These are phyloP conservation scores for Papilio machaon DNA, from an alignment of 1,140 invertebrate species.

Conservation along the genomic window DNA sequence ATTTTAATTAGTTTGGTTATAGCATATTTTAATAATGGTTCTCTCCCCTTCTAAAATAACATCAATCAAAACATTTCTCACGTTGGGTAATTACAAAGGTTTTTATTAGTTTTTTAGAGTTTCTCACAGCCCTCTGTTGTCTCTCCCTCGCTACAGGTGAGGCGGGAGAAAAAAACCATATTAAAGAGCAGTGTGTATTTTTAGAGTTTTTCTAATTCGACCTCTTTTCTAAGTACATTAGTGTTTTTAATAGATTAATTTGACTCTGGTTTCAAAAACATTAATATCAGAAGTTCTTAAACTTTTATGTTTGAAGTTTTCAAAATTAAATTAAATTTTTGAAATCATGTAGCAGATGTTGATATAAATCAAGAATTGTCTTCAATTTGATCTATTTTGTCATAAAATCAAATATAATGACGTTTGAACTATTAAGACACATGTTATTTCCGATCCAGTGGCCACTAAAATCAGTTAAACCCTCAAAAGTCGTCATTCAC, in stretches of 20 bases:
- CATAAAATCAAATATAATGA: conserved; percentile 76
- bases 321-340: background rate
- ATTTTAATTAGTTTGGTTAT: conserved; percentile 16
- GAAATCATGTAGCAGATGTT: background rate
- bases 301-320: no score
- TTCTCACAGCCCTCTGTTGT: conserved; percentile 46
- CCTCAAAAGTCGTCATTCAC: conserved; percentile 60
- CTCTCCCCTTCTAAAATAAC: conserved; percentile 32
- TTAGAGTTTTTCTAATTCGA: conserved; percentile 47
- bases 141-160: conserved; percentile 67
- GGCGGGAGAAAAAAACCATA: conserved; percentile 51
- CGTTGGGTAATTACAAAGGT: conserved; percentile 56
- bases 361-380: background rate
- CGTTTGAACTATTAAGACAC: conserved; percentile 65
- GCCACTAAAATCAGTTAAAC: conserved; percentile 70
- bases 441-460: conserved; percentile 77
- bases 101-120: conserved; percentile 55
- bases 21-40: background rate
- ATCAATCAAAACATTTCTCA: conserved; percentile 55
- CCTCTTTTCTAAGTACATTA: conserved; percentile 38
- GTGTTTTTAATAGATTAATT: conserved; percentile 31
- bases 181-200: conserved; percentile 46
- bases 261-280: no score
- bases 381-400: background rate
- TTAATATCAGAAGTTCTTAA: no score